Evolutionary conservation across 2,113 vertebrate species (phyloP), one percentile per base, ranked within the genome.

Genomic region (Podarcis muralis): DNA sequence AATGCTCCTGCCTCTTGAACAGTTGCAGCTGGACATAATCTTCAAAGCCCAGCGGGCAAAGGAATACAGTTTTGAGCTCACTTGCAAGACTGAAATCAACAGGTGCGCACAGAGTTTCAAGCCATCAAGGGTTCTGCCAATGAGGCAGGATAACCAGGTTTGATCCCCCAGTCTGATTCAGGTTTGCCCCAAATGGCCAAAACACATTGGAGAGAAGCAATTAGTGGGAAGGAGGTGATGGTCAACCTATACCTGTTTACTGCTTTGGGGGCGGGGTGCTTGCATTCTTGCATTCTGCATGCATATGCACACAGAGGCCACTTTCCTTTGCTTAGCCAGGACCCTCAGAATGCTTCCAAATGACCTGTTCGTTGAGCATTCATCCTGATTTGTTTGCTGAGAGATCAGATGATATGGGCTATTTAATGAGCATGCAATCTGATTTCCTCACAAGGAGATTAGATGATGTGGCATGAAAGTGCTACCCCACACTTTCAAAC

Each of bases 81-180:
- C 86, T 85, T 99, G 99, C 97, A 99, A 97, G 90, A 97, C 98
- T 0, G 97, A 96, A 90, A 97, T 97, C 75, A 98, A 98, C 93
- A 98, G 98, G 99, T 99, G 71, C 3, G 91, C 79, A 62, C 13
- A 86, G 72, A 83, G 89, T 59, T 74, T 66, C 30, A 23, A 5
- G 32, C 4, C 22, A 13, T 5, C 53, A 5, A 8, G 35, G 3
- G 16, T 85, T 66, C 8, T 30, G 7, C 27, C 53, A 27, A 77
- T 62, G 32, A 43, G 84, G 23, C 53, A 16, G 22, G 37, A 22
- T 35, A 40, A 23, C 23, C 18, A 40, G 37, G 18, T 62, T 62
- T 15, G 3, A 62, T 15, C 18, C 59, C 59, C 59, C 59, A 1
- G 4, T 62, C 59, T 53, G 40, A 25, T 43, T 35, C 22, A 43